Evolutionary conservation across 2,113 vertebrate genomes (phyloP), one percentile per base, ranked within the genome.

Genomic region (Sturnus vulgaris): DNA sequence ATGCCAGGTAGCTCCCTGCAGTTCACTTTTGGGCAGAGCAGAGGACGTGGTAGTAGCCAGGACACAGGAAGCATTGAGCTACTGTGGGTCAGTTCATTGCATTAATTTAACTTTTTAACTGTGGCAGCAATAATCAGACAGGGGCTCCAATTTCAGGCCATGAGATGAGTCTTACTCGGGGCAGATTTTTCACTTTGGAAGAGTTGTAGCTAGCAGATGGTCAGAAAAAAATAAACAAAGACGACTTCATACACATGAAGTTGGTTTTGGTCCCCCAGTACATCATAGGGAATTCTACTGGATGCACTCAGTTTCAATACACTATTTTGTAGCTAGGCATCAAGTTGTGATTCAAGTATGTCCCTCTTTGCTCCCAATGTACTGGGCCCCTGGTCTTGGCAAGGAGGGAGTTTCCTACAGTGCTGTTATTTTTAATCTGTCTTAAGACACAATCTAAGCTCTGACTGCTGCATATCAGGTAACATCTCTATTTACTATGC

Each of bases 71-170:
- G 2, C 4, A 20, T n/a, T 27, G 23, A 35, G 25, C 8, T 25
- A 1, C 22, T 61, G 24, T 50, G 39, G 16, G 21, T 71, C 44
- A 39, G 30, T 27, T 79, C 8, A 0, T 23, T 90, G 18, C 5
- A 16, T 37, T 33, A 12, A 7, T 47, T 30, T 56, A 33, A 56
- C 4, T 23, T 70, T 57, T 52, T 49, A 25, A 44, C 22, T 79
- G 5, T 28, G 21, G 10, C 11, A 72, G 40, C 35, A 72, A 33
- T 9, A 37, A n/a, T 55, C 55, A 46, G 28, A 7, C 35, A 79
- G 33, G 31, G 10, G 7, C 33, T 75, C 68, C 49, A 72, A 0
- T 64, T 11, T 65, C 1, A 1, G 22, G 6, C n/a, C 31, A 3
- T 28, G 8, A 72, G 10, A 42, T 44, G 31, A 44, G 24, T 35